phyloP scores from a whole-genome alignment of 53 echinoderm and acorn worm genomes.

The Temnopleurus reevesii region DNA sequence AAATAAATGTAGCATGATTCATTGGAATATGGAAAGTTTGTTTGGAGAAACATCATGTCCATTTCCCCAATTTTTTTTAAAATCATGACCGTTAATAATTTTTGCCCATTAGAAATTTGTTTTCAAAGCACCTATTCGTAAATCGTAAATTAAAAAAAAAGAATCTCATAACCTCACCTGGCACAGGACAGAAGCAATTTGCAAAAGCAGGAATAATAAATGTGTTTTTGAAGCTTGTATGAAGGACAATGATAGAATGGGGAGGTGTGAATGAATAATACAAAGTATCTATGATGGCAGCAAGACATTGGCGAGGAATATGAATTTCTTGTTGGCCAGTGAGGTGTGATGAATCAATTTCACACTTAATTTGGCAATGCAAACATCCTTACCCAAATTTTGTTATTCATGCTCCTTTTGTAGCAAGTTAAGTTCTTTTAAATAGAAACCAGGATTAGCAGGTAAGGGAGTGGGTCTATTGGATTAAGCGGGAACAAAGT shows the following conservation, averaged over 20 bases:
- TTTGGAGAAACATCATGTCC: no score
- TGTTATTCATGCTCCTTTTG: conserved; percentile 5
- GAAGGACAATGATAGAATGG: neutral
- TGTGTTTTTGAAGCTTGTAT: no score
- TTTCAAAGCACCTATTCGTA: no score
- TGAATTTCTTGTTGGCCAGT: conserved; percentile 11
- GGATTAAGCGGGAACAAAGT: neutral
- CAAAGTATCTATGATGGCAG: neutral
- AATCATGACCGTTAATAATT: no score
- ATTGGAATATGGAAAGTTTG: neutral
- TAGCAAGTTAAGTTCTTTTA: neutral
- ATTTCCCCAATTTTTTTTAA: neutral
- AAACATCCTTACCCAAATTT: conserved; percentile 6
- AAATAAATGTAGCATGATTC: neutral
- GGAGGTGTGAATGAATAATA: neutral
- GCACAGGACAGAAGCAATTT: no score
- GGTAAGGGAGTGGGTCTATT: neutral
- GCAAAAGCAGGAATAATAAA: neutral
- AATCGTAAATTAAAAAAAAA: no score
- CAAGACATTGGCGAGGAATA: neutral
- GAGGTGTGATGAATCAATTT: conserved; percentile 47
- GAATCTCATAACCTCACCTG: no score
- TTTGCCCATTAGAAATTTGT: no score
- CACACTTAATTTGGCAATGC: conserved; percentile 43
- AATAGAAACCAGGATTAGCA: neutral